Conservation (phyloP, 2,888 invertebrate species). For the Pandemis corylana region DNA sequence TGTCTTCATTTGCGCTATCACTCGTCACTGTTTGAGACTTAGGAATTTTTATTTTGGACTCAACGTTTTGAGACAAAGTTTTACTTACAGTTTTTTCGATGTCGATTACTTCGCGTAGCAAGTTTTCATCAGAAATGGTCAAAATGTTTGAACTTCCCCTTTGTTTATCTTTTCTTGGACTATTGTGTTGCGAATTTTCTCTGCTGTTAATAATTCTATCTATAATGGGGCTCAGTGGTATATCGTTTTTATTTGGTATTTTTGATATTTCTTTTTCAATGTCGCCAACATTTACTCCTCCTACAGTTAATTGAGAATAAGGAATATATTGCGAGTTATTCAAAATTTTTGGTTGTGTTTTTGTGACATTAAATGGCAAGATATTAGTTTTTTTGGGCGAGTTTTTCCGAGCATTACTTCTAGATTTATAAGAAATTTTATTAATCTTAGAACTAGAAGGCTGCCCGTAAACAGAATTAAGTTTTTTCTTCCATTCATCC, state of each 20-base stretch:
- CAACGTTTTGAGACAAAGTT: conserved; percentile 60
- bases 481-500: conserved; percentile 73
- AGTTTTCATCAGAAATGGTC: conserved; percentile 77
- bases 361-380: conserved; percentile 31
- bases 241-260: conserved; percentile 64
- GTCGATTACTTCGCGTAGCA: conserved; percentile 75
- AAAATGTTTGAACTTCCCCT: conserved; percentile 60
- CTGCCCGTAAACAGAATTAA: conserved; percentile 68
- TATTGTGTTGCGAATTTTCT: conserved; percentile 69
- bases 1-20: conserved; percentile 49
- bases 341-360: conserved; percentile 43
- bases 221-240: conserved; percentile 71
- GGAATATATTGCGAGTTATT: conserved; percentile 78
- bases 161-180: conserved; percentile 52
- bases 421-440: conserved; percentile 47
- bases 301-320: conserved; percentile 77
- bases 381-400: conserved; percentile 50
- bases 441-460: conserved; percentile 52
- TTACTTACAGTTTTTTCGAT: conserved; percentile 70
- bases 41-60: conserved; percentile 47
- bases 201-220: conserved; percentile 72
- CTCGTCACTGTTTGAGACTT: conserved; percentile 48
- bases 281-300: conserved; percentile 74
- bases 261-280: conserved; percentile 74
- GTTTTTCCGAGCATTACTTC: conserved; percentile 47